These are phyloP conservation scores for Cydia splendana DNA, from an alignment of 1,140 invertebrate species.

Conservation along the genomic window DNA sequence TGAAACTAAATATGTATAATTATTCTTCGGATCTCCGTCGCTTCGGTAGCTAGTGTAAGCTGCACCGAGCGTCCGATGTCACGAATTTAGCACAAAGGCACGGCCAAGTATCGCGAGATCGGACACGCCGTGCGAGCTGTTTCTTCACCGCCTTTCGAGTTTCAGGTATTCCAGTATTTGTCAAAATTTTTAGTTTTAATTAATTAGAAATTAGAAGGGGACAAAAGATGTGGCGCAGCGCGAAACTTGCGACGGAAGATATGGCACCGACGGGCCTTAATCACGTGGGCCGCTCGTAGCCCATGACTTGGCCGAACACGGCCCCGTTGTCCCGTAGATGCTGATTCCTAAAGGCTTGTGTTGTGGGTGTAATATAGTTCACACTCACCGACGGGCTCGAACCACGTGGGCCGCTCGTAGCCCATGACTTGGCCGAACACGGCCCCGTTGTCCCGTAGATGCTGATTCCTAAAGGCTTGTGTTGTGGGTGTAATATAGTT, in stretches of 20 bases:
- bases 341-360: background rate
- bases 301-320: constrained; percentile 99
- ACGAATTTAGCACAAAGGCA: constrained; percentile 1
- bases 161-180: no score
- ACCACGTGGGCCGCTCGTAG: constrained; percentile 97
- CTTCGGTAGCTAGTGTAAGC: background rate
- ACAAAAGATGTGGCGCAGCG: no score
- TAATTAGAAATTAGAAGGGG: no score
- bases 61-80: background rate
- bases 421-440: constrained; percentile 99
- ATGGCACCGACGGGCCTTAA: constrained; percentile 85
- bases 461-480: background rate
- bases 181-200: no score
- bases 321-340: constrained; percentile 86
- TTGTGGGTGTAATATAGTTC: background rate
- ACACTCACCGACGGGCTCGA: constrained; percentile 83
- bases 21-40: background rate
- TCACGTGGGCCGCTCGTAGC: constrained; percentile 97
- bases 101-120: background rate
- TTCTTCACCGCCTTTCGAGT: background rate
- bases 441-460: constrained; percentile 93
- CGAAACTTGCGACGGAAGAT: no score
- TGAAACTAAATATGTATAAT: no score
- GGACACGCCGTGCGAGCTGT: background rate
- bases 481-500: background rate